These are phyloP conservation scores for Sipunculus nudus DNA, from an alignment of 2,888 invertebrate genomes.

Conservation along the genomic window DNA sequence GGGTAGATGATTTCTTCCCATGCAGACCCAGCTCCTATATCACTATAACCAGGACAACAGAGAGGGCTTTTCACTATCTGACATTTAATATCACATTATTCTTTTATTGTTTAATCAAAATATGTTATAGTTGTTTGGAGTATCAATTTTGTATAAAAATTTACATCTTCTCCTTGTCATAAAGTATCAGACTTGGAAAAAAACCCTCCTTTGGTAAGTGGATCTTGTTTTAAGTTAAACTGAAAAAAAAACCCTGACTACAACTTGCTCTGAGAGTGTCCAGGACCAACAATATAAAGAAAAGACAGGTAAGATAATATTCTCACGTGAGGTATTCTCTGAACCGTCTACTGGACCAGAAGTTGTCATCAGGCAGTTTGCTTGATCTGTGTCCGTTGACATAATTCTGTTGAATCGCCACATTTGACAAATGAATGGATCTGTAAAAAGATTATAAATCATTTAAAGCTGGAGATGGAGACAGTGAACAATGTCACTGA, in stretches of 20 bases:
- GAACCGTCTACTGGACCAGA: constrained; percentile 84
- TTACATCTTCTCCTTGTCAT: no score
- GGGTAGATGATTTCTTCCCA: constrained; percentile 83
- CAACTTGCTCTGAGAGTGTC: no score
- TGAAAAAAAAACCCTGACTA: no score
- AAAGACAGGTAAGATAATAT: not conserved
- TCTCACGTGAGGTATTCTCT: constrained; percentile 74
- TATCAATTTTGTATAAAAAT: no score
- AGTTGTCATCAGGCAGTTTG: constrained; percentile 78
- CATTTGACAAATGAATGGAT: constrained; percentile 86
- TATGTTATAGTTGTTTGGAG: no score
- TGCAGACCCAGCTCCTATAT: constrained; percentile 73
- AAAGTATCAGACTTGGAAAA: no score
- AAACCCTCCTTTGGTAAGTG: no score
- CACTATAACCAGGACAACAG: constrained; percentile 23
- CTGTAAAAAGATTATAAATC: constrained; percentile 30
- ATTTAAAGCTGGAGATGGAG: no score
- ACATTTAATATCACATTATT: not conserved
- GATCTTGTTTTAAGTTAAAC: no score
- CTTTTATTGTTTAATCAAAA: not conserved
- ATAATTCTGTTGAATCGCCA: constrained; percentile 91
- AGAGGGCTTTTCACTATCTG: not conserved
- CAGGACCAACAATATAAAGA: not conserved
- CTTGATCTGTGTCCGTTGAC: constrained; percentile 68
- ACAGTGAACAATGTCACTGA: no score